Evolutionary conservation across 2,113 vertebrate genomes (phyloP).

Genomic region (Gyps fulvus): DNA sequence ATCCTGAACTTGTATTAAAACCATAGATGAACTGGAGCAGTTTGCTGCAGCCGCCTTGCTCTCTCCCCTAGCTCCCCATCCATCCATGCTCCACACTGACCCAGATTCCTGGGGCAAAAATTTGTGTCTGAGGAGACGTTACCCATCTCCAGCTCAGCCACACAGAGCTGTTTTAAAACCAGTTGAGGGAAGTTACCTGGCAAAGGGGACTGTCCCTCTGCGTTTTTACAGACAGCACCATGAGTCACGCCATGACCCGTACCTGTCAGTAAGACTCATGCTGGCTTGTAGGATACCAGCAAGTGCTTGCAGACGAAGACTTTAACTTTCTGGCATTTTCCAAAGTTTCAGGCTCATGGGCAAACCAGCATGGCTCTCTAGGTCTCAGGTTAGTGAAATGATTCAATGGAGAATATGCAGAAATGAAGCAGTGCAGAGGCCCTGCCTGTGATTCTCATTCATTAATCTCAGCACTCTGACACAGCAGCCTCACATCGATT

Average conservation of each 20-base stretch:
- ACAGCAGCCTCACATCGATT: not conserved
- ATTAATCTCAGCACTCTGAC: not conserved
- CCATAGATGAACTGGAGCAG: not conserved
- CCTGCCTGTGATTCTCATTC: not conserved
- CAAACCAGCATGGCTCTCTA: not conserved
- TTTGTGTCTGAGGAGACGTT: not conserved
- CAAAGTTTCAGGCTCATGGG: not conserved
- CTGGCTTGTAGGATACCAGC: not conserved
- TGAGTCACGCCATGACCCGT: fast-evolving
- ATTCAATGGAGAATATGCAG: not conserved
- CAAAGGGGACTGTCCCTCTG: not conserved
- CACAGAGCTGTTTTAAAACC: not conserved
- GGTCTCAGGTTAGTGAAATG: not conserved
- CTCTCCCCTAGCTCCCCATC: not conserved
- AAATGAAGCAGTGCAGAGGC: not conserved
- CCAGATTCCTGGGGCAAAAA: not conserved
- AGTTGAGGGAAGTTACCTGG: not conserved
- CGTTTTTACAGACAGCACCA: not conserved
- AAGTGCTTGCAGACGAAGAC: not conserved
- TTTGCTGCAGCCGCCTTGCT: not conserved
- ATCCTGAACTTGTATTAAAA: not conserved
- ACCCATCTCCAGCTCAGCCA: not conserved
- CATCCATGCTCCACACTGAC: not conserved
- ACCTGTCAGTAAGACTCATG: not conserved
- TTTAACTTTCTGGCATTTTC: not conserved